phyloP scores from a whole-genome alignment of 2,797 vertebrate genomes.

The Coregonus suidteri region DNA sequence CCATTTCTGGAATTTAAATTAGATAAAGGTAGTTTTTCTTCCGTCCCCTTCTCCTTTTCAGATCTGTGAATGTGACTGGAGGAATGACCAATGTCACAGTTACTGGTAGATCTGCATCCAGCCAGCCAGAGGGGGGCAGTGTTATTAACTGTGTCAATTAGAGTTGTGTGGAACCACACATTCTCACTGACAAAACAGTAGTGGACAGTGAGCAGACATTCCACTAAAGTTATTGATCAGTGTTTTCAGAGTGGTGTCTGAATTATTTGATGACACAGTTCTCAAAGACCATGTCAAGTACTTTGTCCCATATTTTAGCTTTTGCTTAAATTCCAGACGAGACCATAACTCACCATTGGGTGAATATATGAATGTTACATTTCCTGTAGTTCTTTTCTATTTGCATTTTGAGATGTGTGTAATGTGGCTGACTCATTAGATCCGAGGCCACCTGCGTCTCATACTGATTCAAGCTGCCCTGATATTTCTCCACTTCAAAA shows the following conservation, averaged over 20 bases:
- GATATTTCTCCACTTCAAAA: slow-evolving; percentile 49
- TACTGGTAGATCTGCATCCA: not conserved
- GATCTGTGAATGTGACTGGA: not conserved
- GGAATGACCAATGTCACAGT: not conserved
- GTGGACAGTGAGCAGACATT: not conserved
- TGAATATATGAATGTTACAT: not conserved
- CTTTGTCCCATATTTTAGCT: not conserved
- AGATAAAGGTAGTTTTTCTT: not conserved
- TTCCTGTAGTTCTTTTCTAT: not conserved
- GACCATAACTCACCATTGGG: not conserved
- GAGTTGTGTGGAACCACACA: slow-evolving; percentile 26
- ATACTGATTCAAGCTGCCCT: slow-evolving; percentile 56
- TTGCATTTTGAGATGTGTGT: slow-evolving; percentile 38
- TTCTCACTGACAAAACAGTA: slow-evolving; percentile 19
- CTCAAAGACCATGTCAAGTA: not conserved
- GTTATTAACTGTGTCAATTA: slow-evolving; percentile 49
- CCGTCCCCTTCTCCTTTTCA: not conserved
- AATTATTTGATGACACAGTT: not conserved
- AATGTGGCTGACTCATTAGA: slow-evolving; percentile 60
- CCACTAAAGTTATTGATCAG: too few species aligned
- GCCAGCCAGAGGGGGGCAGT: slow-evolving; percentile 67
- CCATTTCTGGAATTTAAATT: too few species aligned
- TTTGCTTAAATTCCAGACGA: not conserved
- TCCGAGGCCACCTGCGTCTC: slow-evolving; percentile 67
- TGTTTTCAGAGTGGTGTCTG: not conserved